These are phyloP conservation scores for Panzeria rudis DNA, from an alignment of 2,888 invertebrate species.

Conservation along the genomic window DNA sequence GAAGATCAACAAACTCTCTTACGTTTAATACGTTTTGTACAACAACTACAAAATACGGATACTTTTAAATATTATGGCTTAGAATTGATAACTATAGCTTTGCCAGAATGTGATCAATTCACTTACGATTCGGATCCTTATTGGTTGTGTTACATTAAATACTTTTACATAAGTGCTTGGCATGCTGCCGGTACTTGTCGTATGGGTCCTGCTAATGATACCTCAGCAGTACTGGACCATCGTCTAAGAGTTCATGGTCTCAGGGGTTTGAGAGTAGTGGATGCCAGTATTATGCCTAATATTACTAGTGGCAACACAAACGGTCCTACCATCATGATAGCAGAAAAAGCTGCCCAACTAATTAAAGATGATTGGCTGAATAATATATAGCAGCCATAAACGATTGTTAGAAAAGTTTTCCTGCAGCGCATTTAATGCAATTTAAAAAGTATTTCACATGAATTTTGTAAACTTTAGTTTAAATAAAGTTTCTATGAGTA, in stretches of 20 bases:
- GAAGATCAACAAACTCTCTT: constrained; percentile 83
- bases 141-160: constrained; percentile 86
- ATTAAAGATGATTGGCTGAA: constrained; percentile 75
- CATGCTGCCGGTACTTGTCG: constrained; percentile 89
- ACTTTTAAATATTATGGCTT: constrained; percentile 82
- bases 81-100: constrained; percentile 76
- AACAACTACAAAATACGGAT: constrained; percentile 82
- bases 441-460: background rate
- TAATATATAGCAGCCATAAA: background rate
- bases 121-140: constrained; percentile 83
- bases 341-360: constrained; percentile 90
- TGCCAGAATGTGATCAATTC: constrained; percentile 76
- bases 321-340: constrained; percentile 94
- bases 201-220: constrained; percentile 86
- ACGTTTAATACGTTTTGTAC: constrained; percentile 79
- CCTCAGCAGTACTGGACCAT: constrained; percentile 84
- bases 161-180: constrained; percentile 86
- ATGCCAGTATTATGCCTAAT: constrained; percentile 92
- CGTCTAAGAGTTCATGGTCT: constrained; percentile 86
- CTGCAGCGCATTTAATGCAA: background rate
- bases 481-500: background rate
- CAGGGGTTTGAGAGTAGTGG: constrained; percentile 89
- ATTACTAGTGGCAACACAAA: constrained; percentile 92
- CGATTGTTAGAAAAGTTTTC: background rate
- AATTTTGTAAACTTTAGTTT: background rate